phyloP scores from a whole-genome alignment of 1,140 invertebrate species.

The Zaprionus nigranus region DNA sequence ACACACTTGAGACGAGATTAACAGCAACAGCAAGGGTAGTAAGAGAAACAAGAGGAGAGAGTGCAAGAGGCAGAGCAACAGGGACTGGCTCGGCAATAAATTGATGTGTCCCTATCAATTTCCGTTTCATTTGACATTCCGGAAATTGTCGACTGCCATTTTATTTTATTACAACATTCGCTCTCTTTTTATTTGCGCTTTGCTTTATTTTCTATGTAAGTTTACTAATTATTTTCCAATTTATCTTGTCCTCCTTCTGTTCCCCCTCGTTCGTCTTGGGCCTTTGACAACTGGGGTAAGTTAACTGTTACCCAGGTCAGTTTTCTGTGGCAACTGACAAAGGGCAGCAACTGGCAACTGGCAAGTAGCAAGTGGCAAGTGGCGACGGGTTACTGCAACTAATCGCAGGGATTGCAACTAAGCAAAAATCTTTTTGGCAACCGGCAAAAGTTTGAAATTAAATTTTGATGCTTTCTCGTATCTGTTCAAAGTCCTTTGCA shows the following conservation, averaged over 20 bases:
- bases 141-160: conserved; percentile 49
- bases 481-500: conserved; percentile 8
- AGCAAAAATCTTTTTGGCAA: conserved; percentile 39
- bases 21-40: conserved; percentile 5
- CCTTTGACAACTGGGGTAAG: not conserved
- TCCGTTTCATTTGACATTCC: conserved; percentile 71
- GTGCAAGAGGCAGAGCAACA: not conserved
- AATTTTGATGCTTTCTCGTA: conserved; percentile 23
- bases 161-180: conserved; percentile 15
- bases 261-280: too few species aligned
- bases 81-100: conserved; percentile 40
- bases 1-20: conserved; percentile 10
- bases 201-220: conserved; percentile 17
- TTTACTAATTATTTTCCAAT: conserved; percentile 56
- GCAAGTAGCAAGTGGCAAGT: not conserved
- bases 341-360: not conserved
- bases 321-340: not conserved
- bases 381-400: conserved; percentile 20
- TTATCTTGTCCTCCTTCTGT: conserved; percentile 20
- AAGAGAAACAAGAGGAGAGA: not conserved
- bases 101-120: conserved; percentile 71
- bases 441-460: conserved; percentile 36
- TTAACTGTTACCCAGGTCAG: not conserved
- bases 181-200: not conserved
- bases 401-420: conserved; percentile 31